Conservation (phyloP, 92 coral and sea anemone species). For the Muricea muricata region DNA sequence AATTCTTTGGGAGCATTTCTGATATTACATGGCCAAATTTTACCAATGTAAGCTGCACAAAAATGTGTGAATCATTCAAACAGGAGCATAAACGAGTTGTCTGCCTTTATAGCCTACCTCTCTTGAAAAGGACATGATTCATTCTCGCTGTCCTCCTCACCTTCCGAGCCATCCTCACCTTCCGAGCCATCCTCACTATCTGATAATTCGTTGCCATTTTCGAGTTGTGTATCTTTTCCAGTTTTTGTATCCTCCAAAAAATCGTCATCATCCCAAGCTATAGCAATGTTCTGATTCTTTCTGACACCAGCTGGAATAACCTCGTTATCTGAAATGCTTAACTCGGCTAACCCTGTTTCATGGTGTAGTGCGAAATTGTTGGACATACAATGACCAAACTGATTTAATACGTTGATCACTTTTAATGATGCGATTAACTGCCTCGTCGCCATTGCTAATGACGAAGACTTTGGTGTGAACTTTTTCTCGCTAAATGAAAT, state of each 20-base stretch:
- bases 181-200: too few species aligned
- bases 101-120: too few species aligned
- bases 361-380: slow-evolving; percentile 34
- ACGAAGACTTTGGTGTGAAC: slow-evolving; percentile 26
- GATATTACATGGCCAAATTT: too few species aligned
- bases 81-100: neutral
- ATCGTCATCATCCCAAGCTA: slow-evolving; percentile 49
- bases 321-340: slow-evolving; percentile 7
- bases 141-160: slow-evolving; percentile 18
- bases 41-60: too few species aligned
- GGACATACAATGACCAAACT: too few species aligned
- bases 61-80: too few species aligned
- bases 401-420: slow-evolving; percentile 2
- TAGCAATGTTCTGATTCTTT: slow-evolving; percentile 25
- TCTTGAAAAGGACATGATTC: neutral
- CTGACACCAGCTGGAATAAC: slow-evolving; percentile 39
- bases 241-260: slow-evolving; percentile 33
- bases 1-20: too few species aligned
- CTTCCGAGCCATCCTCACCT: too few species aligned
- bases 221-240: slow-evolving; percentile 32
- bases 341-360: slow-evolving; percentile 37
- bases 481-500: slow-evolving; percentile 20
- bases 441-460: slow-evolving; percentile 36
- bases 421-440: slow-evolving; percentile 34
- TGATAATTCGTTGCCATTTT: too few species aligned